phyloP scores from a whole-genome alignment of 2,113 vertebrate genomes.

The Nipponia nippon region DNA sequence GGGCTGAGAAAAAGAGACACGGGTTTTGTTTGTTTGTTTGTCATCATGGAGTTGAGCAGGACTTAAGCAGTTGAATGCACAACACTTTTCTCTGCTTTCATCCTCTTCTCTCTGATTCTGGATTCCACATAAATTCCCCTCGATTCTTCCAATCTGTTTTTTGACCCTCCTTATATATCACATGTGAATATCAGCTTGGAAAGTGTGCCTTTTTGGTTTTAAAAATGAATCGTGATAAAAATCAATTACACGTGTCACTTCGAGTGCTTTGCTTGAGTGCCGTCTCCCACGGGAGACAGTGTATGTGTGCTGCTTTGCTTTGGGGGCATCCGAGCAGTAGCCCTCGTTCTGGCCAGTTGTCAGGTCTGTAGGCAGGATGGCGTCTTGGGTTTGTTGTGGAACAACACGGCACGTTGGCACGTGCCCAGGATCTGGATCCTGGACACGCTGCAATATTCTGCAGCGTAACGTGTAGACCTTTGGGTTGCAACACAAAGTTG shows the following conservation, averaged over 20 bases:
- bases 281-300: not conserved
- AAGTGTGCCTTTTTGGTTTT: slow-evolving; percentile 56
- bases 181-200: slow-evolving; percentile 35
- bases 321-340: not conserved
- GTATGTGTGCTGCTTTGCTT: not conserved
- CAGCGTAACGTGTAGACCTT: not conserved
- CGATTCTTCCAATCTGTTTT: slow-evolving; percentile 54
- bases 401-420: not conserved
- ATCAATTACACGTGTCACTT: not conserved
- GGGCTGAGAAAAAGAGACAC: slow-evolving; percentile 64
- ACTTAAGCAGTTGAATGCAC: slow-evolving; percentile 30
- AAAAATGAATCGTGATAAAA: slow-evolving; percentile 32
- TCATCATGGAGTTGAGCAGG: slow-evolving; percentile 63
- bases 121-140: slow-evolving; percentile 34
- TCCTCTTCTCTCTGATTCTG: slow-evolving; percentile 24
- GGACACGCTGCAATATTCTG: not conserved
- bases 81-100: slow-evolving; percentile 11
- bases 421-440: not conserved
- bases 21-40: slow-evolving; percentile 71
- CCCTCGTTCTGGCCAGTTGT: not conserved
- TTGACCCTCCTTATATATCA: slow-evolving; percentile 38
- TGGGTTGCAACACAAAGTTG: not conserved
- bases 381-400: not conserved
- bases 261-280: not conserved
- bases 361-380: slow-evolving; percentile 10